These are phyloP conservation scores for Synergus itoensis DNA, from an alignment of 2,888 invertebrate species.

Conservation along the genomic window DNA sequence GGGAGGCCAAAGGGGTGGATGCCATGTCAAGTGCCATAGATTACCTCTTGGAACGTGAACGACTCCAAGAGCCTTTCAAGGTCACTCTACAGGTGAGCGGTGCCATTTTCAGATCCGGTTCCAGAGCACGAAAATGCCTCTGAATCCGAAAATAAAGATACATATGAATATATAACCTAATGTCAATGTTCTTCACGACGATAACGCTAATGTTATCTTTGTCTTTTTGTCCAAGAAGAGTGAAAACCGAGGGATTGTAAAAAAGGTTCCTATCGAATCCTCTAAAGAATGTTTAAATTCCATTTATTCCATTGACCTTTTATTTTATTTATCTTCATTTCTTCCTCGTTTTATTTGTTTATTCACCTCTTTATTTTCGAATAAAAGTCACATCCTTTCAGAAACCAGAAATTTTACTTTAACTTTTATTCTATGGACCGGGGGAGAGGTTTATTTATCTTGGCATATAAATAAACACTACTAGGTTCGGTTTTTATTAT, in stretches of 20 bases:
- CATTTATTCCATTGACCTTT: neutral
- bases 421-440: neutral
- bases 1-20: slow-evolving; percentile 94
- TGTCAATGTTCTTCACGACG: neutral
- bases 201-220: neutral
- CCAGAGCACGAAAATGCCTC: neutral
- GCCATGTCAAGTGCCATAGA: slow-evolving; percentile 92
- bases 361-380: neutral
- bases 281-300: neutral
- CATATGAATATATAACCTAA: neutral
- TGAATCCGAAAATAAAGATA: neutral
- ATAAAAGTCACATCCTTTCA: slow-evolving; percentile 12
- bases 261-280: slow-evolving; percentile 10
- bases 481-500: neutral
- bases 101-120: slow-evolving; percentile 45
- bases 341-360: neutral
- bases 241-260: neutral
- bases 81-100: slow-evolving; percentile 88
- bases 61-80: slow-evolving; percentile 92
- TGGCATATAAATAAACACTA: neutral
- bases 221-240: neutral
- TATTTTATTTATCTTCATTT: neutral
- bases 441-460: neutral
- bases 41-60: slow-evolving; percentile 90
- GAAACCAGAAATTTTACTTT: slow-evolving; percentile 28